Conservation (phyloP, 2,797 vertebrate species). For the Margarornis squamiger region DNA sequence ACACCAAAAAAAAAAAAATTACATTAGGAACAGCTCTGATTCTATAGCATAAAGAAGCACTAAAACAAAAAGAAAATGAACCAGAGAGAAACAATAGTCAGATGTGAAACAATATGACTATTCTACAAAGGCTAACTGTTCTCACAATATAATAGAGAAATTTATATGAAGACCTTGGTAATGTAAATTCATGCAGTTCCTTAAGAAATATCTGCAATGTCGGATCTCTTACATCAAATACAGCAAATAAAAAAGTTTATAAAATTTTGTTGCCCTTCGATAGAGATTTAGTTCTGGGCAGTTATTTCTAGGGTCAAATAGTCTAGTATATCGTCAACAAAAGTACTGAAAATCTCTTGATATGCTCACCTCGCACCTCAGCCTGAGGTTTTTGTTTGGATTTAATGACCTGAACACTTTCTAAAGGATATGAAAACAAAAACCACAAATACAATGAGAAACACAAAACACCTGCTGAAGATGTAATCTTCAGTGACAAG, state of each 20-base stretch:
- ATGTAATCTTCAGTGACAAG: background rate
- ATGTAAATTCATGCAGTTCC: background rate
- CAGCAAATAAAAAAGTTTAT: background rate
- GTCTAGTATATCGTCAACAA: background rate
- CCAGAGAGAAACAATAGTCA: background rate
- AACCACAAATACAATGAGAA: background rate
- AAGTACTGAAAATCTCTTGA: background rate
- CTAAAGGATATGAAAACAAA: background rate
- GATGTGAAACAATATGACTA: rapidly evolving
- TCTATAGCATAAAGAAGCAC: background rate
- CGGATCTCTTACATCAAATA: background rate
- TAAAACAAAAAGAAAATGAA: background rate
- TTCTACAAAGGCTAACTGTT: background rate
- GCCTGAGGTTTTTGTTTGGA: background rate
- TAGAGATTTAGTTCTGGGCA: background rate
- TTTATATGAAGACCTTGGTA: background rate
- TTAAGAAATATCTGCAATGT: background rate
- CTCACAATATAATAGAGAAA: background rate
- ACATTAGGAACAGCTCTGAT: background rate
- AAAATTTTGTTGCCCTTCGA: background rate
- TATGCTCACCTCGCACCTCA: background rate
- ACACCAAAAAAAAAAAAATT: background rate
- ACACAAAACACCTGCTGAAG: background rate
- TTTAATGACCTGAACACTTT: background rate
- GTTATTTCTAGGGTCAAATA: background rate